A percentile compares a stretch with the other conserved stretches of the same genome.
Conservation (phyloP, 2,113 vertebrate genomes). For the Canis aureus region DNA sequence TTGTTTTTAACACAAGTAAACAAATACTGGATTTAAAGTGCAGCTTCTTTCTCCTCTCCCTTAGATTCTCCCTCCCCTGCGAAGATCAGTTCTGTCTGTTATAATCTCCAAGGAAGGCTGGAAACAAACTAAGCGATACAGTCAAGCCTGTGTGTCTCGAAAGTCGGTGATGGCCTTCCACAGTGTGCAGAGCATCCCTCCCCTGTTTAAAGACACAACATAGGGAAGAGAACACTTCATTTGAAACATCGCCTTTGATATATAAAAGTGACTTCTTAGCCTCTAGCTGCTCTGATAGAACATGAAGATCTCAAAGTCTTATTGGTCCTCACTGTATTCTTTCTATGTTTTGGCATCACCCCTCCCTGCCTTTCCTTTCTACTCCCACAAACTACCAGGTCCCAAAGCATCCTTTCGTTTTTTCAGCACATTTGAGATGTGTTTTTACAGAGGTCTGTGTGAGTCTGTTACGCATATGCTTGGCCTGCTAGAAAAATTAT, state of each 20-base stretch:
- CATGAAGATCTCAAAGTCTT: background rate
- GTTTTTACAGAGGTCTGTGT: background rate
- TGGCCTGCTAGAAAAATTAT: background rate
- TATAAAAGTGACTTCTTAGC: background rate
- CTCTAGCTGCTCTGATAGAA: background rate
- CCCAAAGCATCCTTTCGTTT: conserved; percentile 34
- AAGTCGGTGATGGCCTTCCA: conserved; percentile 97
- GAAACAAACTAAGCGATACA: conserved; percentile 30
- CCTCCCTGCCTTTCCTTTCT: background rate
- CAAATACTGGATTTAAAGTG: conserved; percentile 95
- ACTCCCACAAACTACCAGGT: conserved; percentile 4
- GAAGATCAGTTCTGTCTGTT: conserved; percentile 82
- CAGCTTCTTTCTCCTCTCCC: conserved; percentile 79
- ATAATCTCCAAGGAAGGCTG: conserved; percentile 67
- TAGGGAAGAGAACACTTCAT: background rate
- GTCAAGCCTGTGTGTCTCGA: conserved; percentile 91
- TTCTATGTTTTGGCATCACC: background rate
- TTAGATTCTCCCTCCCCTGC: conserved; percentile 68
- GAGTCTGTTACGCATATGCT: background rate
- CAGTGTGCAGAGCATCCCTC: conserved; percentile 95
- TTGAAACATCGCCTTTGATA: background rate
- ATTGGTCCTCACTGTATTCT: background rate
- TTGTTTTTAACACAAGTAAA: conserved; percentile 89
- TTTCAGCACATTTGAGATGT: conserved; percentile 35
- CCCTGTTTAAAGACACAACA: conserved; percentile 87